A percentile compares a stretch with the other conserved stretches of the same genome.
These are phyloP conservation scores for Chrysolophus pictus DNA, from an alignment of 2,797 vertebrate species.

Conservation along the genomic window DNA sequence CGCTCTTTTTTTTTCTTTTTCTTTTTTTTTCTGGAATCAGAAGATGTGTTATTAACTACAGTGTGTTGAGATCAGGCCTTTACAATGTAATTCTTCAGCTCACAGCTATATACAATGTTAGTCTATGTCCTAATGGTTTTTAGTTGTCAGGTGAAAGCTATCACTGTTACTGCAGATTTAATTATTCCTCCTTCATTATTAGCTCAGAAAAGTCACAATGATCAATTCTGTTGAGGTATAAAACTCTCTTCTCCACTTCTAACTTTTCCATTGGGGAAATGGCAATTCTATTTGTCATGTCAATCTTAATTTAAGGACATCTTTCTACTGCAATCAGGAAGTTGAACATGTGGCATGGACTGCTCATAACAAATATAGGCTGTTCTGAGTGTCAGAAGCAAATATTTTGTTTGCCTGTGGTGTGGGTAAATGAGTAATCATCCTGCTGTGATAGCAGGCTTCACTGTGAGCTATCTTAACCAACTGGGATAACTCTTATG, in stretches of 20 bases:
- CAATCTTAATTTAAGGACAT: neutral
- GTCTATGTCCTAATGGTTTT: neutral
- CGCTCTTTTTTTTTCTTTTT: neutral
- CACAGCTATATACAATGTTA: neutral
- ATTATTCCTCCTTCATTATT: neutral
- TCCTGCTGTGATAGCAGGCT: neutral
- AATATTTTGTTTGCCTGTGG: neutral
- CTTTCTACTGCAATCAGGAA: neutral
- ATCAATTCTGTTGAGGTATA: neutral
- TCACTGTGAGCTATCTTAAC: neutral
- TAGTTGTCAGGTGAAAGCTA: neutral
- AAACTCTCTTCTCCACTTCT: neutral
- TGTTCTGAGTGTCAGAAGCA: neutral
- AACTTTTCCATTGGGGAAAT: constrained; percentile 10
- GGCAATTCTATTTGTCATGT: constrained; percentile 7
- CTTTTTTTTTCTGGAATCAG: neutral
- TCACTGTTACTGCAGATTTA: neutral
- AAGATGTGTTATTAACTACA: constrained; percentile 10
- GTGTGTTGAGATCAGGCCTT: neutral
- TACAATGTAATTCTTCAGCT: neutral
- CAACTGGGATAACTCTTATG: neutral
- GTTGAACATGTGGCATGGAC: neutral
- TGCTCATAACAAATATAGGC: neutral
- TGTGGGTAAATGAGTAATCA: neutral
- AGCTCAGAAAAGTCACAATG: neutral